A percentile compares a stretch with the other conserved stretches of the same genome.
Conservation (phyloP, 2,797 vertebrate species). For the Myotis daubentonii region DNA sequence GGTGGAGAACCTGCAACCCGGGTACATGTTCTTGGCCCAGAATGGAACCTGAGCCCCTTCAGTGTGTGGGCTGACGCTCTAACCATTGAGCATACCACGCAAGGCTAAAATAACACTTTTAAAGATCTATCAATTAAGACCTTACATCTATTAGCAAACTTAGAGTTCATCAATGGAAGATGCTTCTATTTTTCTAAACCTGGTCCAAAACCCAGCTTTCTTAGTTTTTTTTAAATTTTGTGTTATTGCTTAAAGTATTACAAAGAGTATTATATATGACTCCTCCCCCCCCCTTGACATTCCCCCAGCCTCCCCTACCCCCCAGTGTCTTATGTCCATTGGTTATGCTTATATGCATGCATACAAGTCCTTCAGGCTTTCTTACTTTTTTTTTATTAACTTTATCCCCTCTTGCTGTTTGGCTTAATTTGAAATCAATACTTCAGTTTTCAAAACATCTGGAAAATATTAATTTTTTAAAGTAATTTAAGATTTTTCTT, state of each 20-base stretch:
- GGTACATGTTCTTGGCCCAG: no score
- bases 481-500: slow-evolving; percentile 1
- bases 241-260: no score
- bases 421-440: background rate
- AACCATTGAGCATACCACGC: no score
- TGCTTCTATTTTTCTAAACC: slow-evolving; percentile 11
- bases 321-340: no score
- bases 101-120: background rate
- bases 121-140: slow-evolving; percentile 18
- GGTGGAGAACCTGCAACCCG: no score
- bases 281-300: no score
- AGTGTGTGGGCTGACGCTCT: no score
- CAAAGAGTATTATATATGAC: no score
- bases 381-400: background rate
- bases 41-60: no score
- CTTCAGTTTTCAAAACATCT: background rate
- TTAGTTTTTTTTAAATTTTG: background rate
- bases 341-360: no score
- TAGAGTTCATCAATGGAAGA: background rate
- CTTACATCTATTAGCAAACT: background rate
- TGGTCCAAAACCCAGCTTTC: background rate
- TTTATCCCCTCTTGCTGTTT: background rate
- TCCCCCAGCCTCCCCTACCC: no score
- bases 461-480: slow-evolving; percentile 41
- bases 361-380: background rate